Evolutionary conservation across 2,888 invertebrate species (phyloP).

Genomic region (Aspidapion aeneum): DNA sequence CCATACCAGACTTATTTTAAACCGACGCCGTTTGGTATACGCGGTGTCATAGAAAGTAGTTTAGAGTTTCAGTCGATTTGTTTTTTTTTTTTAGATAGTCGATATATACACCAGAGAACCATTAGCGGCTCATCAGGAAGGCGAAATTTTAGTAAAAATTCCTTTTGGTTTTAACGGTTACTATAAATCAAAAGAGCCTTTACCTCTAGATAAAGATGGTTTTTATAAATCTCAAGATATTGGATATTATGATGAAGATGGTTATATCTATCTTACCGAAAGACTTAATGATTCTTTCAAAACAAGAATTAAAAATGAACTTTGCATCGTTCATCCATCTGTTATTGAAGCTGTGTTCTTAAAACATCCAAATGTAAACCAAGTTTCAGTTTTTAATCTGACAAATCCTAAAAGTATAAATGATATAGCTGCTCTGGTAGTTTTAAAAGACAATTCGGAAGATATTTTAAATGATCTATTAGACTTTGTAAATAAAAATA

Average conservation of each 20-base stretch:
- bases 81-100: constrained; percentile 28
- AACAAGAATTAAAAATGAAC: too few species aligned
- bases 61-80: background rate
- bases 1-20: too few species aligned
- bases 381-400: too few species aligned
- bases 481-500: too few species aligned
- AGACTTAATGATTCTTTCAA: constrained; percentile 51
- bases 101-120: constrained; percentile 32
- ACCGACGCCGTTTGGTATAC: too few species aligned
- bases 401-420: too few species aligned
- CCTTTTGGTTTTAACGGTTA: constrained; percentile 44
- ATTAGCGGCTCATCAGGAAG: constrained; percentile 44
- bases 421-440: too few species aligned
- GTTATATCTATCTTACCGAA: constrained; percentile 49
- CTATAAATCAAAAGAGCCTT: constrained; percentile 46
- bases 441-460: too few species aligned
- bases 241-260: constrained; percentile 49
- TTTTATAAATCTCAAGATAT: constrained; percentile 53
- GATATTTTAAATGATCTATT: too few species aligned
- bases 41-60: constrained; percentile 16
- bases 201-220: constrained; percentile 45
- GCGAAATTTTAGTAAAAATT: constrained; percentile 52
- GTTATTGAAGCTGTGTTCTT: too few species aligned
- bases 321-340: too few species aligned
- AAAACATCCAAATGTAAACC: too few species aligned